Evolutionary conservation across 2,113 vertebrate species (phyloP).

Genomic region (Toxotes chatareus): DNA sequence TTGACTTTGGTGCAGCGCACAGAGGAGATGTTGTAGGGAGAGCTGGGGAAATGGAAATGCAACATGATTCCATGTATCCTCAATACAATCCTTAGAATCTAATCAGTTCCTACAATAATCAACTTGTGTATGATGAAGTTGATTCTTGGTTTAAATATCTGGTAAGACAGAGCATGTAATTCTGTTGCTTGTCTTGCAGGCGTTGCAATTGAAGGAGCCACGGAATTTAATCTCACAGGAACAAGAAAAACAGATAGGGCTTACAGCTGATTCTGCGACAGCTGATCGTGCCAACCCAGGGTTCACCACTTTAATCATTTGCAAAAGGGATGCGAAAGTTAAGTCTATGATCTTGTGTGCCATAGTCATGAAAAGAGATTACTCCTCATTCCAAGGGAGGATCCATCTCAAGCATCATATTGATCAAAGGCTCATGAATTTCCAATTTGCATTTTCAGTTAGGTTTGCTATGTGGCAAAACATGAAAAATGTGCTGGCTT

Average conservation of each 20-base stretch:
- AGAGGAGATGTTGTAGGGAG: conserved; percentile 3
- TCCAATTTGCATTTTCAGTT: conserved; percentile 34
- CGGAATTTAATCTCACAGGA: conserved; percentile 58
- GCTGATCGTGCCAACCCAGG: conserved; percentile 22
- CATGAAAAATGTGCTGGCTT: conserved; percentile 4
- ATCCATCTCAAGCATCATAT: background rate
- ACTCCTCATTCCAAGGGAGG: conserved; percentile 14
- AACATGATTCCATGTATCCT: conserved; percentile 46
- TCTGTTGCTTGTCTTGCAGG: conserved; percentile 15
- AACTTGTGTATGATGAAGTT: conserved; percentile 15
- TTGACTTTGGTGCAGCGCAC: conserved; percentile 47
- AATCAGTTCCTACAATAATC: conserved; percentile 43
- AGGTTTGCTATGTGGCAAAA: background rate
- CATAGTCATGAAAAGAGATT: conserved; percentile 37
- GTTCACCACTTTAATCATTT: conserved; percentile 52
- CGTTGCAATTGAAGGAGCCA: background rate
- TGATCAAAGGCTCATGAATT: conserved; percentile 32
- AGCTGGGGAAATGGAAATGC: conserved; percentile 43
- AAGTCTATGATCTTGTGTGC: conserved; percentile 25
- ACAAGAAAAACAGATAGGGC: conserved; percentile 39
- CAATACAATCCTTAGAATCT: conserved; percentile 10
- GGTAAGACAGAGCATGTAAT: background rate
- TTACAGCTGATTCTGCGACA: conserved; percentile 42
- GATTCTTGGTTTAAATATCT: conserved; percentile 33
- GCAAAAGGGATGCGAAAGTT: conserved; percentile 15